Evolutionary conservation across 2,113 vertebrate species (phyloP).

Genomic region (Panthera leo): DNA sequence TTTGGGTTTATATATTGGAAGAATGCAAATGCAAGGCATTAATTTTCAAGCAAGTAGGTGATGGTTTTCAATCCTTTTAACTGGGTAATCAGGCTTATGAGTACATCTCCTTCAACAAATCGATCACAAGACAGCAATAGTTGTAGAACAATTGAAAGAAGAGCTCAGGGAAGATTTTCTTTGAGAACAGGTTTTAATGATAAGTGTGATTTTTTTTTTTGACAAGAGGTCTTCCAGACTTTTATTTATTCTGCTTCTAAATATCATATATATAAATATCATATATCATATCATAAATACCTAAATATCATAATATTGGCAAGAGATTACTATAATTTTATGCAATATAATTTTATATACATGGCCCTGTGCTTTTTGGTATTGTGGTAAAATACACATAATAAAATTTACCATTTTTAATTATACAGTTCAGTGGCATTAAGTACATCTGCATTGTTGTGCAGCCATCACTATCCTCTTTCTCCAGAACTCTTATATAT

Average conservation of each 20-base stretch:
- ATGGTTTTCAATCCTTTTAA: neutral
- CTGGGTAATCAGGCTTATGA: neutral
- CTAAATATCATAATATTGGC: neutral
- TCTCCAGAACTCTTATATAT: neutral
- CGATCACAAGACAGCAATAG: neutral
- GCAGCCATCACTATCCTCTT: neutral
- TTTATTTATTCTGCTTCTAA: slow-evolving; percentile 45
- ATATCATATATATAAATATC: neutral
- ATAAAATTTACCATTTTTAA: slow-evolving; percentile 12
- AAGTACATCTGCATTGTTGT: neutral
- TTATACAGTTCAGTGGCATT: neutral
- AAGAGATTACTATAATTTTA: slow-evolving; percentile 5
- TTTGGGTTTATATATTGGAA: neutral
- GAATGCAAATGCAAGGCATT: neutral
- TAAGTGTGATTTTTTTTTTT: neutral
- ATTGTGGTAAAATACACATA: neutral
- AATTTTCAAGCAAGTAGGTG: neutral
- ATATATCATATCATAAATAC: neutral
- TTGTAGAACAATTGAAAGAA: neutral
- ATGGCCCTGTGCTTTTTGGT: neutral
- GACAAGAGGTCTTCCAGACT: neutral
- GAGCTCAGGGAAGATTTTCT: neutral
- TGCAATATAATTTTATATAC: neutral
- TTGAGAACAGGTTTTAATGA: neutral
- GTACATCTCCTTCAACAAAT: neutral